phyloP scores from a whole-genome alignment of 2,888 invertebrate genomes.

The Tenthredo mesomela region DNA sequence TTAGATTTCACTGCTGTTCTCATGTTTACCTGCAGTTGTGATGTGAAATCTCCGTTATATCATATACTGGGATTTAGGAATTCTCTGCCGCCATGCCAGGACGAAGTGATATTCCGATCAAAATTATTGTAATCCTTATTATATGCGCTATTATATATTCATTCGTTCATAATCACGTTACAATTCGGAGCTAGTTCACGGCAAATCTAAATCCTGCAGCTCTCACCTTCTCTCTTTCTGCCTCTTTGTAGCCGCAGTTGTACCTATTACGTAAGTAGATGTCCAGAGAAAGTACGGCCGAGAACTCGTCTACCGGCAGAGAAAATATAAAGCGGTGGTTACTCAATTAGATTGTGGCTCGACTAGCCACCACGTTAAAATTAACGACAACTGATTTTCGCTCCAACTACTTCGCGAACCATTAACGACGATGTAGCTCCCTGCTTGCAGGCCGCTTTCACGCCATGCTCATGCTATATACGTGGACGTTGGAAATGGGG shows the following conservation, averaged over 20 bases:
- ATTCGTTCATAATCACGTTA: neutral
- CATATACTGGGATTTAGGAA: neutral
- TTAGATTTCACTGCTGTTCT: neutral
- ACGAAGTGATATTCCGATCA: neutral
- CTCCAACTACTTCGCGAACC: neutral
- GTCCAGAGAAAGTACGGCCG: slow-evolving; percentile 11
- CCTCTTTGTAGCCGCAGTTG: neutral
- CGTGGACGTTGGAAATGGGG: too few relatives aligned
- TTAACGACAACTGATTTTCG: slow-evolving; percentile 30
- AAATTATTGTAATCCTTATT: neutral
- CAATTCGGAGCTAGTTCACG: neutral
- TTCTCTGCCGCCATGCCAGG: neutral
- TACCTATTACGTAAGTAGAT: neutral
- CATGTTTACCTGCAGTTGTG: neutral
- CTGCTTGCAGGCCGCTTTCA: neutral
- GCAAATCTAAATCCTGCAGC: neutral
- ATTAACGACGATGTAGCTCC: neutral
- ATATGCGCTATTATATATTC: neutral
- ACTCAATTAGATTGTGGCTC: slow-evolving; percentile 27
- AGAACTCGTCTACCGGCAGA: slow-evolving; percentile 7
- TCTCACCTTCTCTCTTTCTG: neutral
- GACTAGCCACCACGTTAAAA: slow-evolving; percentile 8
- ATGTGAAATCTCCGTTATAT: neutral
- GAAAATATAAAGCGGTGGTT: neutral
- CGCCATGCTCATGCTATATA: neutral